These are phyloP conservation scores for Myiopsitta monachus DNA, from an alignment of 2,113 vertebrate genomes.

Conservation along the genomic window DNA sequence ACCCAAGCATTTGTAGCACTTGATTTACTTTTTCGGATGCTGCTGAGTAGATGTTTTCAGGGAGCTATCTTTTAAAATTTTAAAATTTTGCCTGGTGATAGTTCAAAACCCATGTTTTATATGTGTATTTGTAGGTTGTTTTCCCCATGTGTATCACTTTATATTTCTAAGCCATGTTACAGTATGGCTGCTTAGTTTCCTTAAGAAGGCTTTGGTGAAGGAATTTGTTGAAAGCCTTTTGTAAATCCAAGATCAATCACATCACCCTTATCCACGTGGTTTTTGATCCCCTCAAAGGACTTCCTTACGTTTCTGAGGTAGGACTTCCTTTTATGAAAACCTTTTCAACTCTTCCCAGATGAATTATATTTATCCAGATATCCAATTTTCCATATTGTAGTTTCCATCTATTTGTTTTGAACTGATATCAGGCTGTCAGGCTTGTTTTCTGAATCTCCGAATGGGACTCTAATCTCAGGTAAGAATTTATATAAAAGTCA, in stretches of 20 bases:
- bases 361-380: slow-evolving; percentile 47
- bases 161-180: slow-evolving; percentile 21
- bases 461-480: background rate
- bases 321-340: slow-evolving; percentile 23
- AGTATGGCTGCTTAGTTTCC: slow-evolving; percentile 20
- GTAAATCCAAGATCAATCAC: slow-evolving; percentile 48
- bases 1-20: background rate
- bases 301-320: slow-evolving; percentile 17
- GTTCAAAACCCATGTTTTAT: slow-evolving; percentile 25
- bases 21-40: background rate
- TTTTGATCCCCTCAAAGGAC: slow-evolving; percentile 49
- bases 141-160: background rate
- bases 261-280: slow-evolving; percentile 30
- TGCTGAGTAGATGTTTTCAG: background rate
- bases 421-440: background rate
- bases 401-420: background rate
- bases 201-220: slow-evolving; percentile 27
- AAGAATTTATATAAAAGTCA: background rate
- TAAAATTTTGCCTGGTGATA: background rate
- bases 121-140: background rate
- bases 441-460: background rate
- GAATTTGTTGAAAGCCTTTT: slow-evolving; percentile 59
- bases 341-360: slow-evolving; percentile 42
- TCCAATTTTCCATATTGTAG: background rate
- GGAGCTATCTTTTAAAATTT: background rate